Percentiles rank a stretch among this genome's conserved stretches.
Conservation (phyloP, 2,113 vertebrate genomes). For the Opisthocomus hoazin region DNA sequence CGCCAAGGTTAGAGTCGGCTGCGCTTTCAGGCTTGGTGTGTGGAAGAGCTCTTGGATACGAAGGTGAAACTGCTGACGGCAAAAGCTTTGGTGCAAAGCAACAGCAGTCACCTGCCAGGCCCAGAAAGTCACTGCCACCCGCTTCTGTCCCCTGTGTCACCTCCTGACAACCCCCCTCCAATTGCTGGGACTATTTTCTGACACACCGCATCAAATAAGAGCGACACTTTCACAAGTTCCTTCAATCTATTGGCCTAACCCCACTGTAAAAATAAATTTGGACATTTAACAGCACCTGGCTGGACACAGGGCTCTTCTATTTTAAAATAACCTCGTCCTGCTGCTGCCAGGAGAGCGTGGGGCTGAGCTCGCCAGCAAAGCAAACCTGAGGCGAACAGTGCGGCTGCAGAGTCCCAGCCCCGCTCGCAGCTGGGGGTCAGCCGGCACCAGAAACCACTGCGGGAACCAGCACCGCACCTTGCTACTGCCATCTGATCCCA, state of each 20-base stretch:
- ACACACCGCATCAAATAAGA: fast-evolving
- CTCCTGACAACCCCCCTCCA: neutral
- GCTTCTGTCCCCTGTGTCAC: neutral
- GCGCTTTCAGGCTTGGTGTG: neutral
- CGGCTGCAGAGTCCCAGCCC: neutral
- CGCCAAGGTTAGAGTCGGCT: neutral
- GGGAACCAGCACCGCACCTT: neutral
- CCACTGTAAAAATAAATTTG: neutral
- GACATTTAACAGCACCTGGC: neutral
- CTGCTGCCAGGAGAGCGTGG: neutral
- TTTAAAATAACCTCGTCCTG: neutral
- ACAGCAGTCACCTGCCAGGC: neutral
- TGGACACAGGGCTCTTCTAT: neutral
- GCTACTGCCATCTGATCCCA: neutral
- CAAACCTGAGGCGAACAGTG: fast-evolving
- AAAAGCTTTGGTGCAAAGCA: neutral
- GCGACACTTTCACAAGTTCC: neutral
- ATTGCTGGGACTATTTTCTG: neutral
- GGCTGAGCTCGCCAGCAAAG: neutral
- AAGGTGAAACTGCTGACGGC: neutral
- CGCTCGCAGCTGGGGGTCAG: neutral
- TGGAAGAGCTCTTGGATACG: neutral
- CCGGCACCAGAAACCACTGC: neutral
- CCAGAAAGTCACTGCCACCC: neutral
- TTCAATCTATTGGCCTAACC: neutral